Evolutionary conservation across 1,140 invertebrate genomes (phyloP), one percentile per base, ranked within the genome.

Genomic region (Formica exsecta): DNA sequence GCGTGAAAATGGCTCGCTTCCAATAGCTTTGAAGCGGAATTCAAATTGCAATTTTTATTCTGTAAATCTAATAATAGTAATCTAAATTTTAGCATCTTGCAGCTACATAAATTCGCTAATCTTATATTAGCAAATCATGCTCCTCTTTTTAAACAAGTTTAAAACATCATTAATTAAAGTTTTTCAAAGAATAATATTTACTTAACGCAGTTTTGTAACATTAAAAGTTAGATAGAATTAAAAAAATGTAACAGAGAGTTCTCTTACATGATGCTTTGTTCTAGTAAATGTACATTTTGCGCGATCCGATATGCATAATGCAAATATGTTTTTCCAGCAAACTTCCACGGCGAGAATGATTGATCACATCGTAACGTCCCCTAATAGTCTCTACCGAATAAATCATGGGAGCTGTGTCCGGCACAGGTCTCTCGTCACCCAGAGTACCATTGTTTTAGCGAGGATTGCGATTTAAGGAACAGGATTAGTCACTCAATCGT

Each of bases 251-350:
- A 77, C 38, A 22, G 19, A 48, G 19, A 48, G 41, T 13, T 19
- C 19, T 36, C 32, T 48, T 41, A 25, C 32, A 8, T 6, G 25
- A 22, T 25, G 8, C 19, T 59, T 71, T 13, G 41, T 80, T 81
- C 44, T 44, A 16, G 36, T 59, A 11, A 81, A 57, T 13, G 8
- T 29, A 57, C 19, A 25, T 54, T 51, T 51, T 68, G 44, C 25
- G 25, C 25, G 36, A 73, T 29, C 19, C 32, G 41, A 51, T 68
- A 66, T 66, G 64, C 76, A 65, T 65, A 80, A 68, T 61, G 59
- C 74, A 64, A 76, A 77, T 77, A 77, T 65, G 64, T 68, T 68
- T 77, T 80, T 80, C 76, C 44, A 70, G 25, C 76, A 57, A 64
- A 70, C 44, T 68, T 80, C 44, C 9, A 54, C 32, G 16, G 59